These are phyloP conservation scores for Hymenochirus boettgeri DNA, from an alignment of 2,113 vertebrate genomes.

Conservation along the genomic window DNA sequence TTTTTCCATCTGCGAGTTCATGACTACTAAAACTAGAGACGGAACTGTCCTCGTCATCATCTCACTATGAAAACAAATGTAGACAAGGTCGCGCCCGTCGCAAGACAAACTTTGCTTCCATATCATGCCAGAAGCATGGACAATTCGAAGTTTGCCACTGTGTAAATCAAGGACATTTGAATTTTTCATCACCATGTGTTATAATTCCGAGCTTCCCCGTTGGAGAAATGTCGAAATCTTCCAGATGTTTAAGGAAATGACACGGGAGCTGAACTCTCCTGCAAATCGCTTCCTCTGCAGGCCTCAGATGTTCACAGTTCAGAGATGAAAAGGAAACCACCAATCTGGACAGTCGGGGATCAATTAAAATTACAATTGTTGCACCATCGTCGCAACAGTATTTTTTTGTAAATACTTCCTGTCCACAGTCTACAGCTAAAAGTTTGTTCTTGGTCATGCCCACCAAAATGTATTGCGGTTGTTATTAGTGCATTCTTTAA, in stretches of 20 bases:
- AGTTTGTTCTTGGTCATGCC: conserved; percentile 90
- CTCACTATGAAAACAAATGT: conserved; percentile 84
- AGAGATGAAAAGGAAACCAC: conserved; percentile 92
- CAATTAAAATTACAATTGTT: conserved; percentile 86
- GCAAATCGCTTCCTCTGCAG: conserved; percentile 91
- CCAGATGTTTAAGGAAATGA: conserved; percentile 88
- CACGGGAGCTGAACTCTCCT: conserved; percentile 85
- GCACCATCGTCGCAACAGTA: conserved; percentile 92
- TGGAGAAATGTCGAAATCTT: conserved; percentile 96
- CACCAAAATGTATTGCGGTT: conserved; percentile 91
- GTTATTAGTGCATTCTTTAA: conserved; percentile 95
- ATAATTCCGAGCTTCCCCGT: conserved; percentile 94
- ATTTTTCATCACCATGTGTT: conserved; percentile 91
- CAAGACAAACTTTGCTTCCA: conserved; percentile 91
- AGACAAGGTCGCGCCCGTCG: conserved; percentile 95
- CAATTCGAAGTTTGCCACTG: conserved; percentile 87
- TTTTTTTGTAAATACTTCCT: conserved; percentile 95
- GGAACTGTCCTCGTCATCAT: conserved; percentile 84
- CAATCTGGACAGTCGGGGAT: conserved; percentile 92
- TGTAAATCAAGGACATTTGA: conserved; percentile 91
- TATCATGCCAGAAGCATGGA: conserved; percentile 84
- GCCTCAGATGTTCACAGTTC: conserved; percentile 91
- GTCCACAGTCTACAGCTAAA: conserved; percentile 96
- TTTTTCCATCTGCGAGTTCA: conserved; percentile 94
- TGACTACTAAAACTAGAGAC: conserved; percentile 91